Percentiles rank a stretch among this genome's conserved stretches.
phyloP scores from a whole-genome alignment of 2,113 vertebrate species.

The Poecilia latipinna region DNA sequence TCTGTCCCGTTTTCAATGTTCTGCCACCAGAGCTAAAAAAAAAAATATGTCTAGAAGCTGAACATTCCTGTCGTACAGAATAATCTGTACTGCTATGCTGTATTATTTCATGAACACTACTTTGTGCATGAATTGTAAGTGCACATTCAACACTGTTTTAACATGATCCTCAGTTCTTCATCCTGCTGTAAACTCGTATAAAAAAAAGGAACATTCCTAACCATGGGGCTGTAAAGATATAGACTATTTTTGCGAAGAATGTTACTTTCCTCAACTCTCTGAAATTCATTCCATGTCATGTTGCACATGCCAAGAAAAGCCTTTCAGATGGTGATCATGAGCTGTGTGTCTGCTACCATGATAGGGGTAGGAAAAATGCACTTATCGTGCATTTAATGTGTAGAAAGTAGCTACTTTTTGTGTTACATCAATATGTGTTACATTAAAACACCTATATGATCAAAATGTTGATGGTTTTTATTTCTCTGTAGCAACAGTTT shows the following conservation, averaged over 20 bases:
- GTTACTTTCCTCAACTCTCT: constrained; percentile 31
- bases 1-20: background rate
- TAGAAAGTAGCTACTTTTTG: constrained; percentile 41
- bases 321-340: constrained; percentile 48
- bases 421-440: constrained; percentile 61
- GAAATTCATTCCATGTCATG: constrained; percentile 19
- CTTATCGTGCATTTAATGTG: constrained; percentile 46
- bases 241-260: constrained; percentile 45
- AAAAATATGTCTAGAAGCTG: background rate
- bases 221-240: constrained; percentile 30
- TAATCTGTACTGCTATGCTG: constrained; percentile 22
- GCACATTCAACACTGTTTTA: constrained; percentile 7
- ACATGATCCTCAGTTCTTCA: background rate
- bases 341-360: constrained; percentile 43
- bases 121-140: constrained; percentile 3
- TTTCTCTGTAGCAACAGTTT: background rate
- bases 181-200: background rate
- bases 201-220: constrained; percentile 50
- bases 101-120: background rate
- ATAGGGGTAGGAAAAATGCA: constrained; percentile 40
- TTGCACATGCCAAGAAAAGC: constrained; percentile 63
- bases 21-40: constrained; percentile 17
- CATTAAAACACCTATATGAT: constrained; percentile 20
- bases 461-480: constrained; percentile 32
- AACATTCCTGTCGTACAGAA: constrained; percentile 31